Conservation (phyloP, 2,888 invertebrate genomes). For the Cataglyphis rosenhaueri region DNA sequence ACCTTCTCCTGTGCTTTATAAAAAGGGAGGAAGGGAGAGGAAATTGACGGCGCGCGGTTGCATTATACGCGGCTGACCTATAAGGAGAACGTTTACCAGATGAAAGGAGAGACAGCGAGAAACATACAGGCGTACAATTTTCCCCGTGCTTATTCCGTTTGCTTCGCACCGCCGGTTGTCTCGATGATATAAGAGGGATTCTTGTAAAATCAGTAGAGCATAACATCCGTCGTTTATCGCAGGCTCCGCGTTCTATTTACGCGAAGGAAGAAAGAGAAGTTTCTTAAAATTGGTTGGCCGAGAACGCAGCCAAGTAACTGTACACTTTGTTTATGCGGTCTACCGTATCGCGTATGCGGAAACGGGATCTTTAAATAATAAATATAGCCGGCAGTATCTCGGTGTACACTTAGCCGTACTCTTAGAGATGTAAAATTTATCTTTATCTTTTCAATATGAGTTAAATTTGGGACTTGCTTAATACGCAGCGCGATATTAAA, state of each 20-base stretch:
- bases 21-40: slow-evolving; percentile 11
- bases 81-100: slow-evolving; percentile 25
- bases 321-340: neutral
- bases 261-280: neutral
- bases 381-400: neutral
- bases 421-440: slow-evolving; percentile 12
- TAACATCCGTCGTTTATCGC: neutral
- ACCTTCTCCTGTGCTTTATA: slow-evolving; percentile 17
- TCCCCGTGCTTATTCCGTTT: slow-evolving; percentile 22
- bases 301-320: neutral
- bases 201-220: slow-evolving; percentile 28
- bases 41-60: slow-evolving; percentile 21
- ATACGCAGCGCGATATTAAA: neutral
- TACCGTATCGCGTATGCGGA: neutral
- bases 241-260: neutral
- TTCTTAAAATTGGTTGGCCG: slow-evolving; percentile 22
- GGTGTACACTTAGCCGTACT: too few relatives aligned
- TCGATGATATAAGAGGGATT: slow-evolving; percentile 3
- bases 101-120: slow-evolving; percentile 21
- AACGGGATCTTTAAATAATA: neutral
- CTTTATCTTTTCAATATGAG: neutral
- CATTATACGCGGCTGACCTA: slow-evolving; percentile 38
- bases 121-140: neutral
- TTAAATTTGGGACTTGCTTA: neutral
- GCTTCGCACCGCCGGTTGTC: neutral